Evolutionary conservation across 2,113 vertebrate species (phyloP), one percentile per base, ranked within the genome.

Genomic region (Equus quagga): DNA sequence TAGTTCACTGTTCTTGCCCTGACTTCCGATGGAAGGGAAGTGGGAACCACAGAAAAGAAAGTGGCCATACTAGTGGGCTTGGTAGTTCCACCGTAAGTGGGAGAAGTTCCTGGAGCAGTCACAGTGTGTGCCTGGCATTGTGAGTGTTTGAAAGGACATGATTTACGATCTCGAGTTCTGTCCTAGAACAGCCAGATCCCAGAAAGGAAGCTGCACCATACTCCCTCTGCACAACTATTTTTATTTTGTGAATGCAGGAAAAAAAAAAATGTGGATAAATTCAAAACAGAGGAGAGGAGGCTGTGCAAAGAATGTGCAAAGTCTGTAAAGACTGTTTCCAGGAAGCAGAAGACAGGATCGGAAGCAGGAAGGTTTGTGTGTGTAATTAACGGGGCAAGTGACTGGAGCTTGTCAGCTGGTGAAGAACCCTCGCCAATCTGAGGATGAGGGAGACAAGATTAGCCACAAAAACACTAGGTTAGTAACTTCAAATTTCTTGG

Each of bases 61-160:
- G 17, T 0, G 1, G 72, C 19, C 17, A 0, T 28, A 5, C 6
- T 72, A 4, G 33, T 58, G 18, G 36, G 6, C 1, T 0, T 7
- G 31, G 12, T 6, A 0, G 18, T 13, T 80, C 70, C 13, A 5
- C 23, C 2, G 0, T 0, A 60, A 69, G 14, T 1, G 13, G 33
- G 26, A 36, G 41, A 65, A 3, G 62, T 70, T 23, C 67, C 41
- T 12, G 23, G 21, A 24, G 56, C n/a, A 11, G 51, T 9, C 41
- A 13, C 31, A 24, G 36, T 4, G 12, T 9, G 5, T 9, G 28
- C 44, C 41, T 67, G 76, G 70, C 12, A 12, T 44, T 41, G 26
- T 6, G n/a, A 41, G 6, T 41, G 3, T 49, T 28, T 46, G 44
- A 67, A 72, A 75, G 17, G 28, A 24, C 4, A 3, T n/a, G 80